Evolutionary conservation across 1,140 invertebrate species (phyloP), one percentile per base, ranked within the genome.

Genomic region (Aricia agestis): DNA sequence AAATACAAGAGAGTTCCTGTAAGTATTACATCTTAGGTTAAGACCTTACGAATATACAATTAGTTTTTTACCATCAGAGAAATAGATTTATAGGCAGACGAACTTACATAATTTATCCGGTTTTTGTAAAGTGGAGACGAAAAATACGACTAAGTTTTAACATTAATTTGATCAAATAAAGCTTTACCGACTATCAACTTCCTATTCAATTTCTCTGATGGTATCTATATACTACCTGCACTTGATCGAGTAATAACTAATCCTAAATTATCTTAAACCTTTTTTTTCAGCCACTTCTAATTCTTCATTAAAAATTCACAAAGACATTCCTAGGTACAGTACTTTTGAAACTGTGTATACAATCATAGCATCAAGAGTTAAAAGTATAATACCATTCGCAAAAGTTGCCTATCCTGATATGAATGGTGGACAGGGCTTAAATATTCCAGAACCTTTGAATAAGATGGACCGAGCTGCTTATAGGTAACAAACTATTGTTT

Each of bases 341-440:
- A 73, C 83, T 6, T 88, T 88, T 72, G 76, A 76, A 65, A 74
- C 75, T n/a, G 78, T 89, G 18, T 91, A 91, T 70, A 82, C 78
- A 45, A 91, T 79, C 6, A 84, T 91, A 74, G 80, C 89, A 3
- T 93, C 92, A 63, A 89, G 89, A 74, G 93, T 95, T 1, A 93
- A 87, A 69, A 95, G 94, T 76, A 92, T 96, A 6, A 93, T 94
- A 63, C 93, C 93, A 10, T 96, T 96, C 85, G 94, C 95, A 0
- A 96, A 96, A 89, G 93, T 96, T 3, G 95, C 95, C 1, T 96
- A 95, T 86, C 95, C 96, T 32, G 96, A 96, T 78, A 87, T 96
- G 82, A 87, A 92, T 25, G 94, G 94, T 19, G 93, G 93, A 1
- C 89, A 93, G 18, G 90, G 92, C 19, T 80, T 86, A 0, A 91